phyloP scores from a whole-genome alignment of 2,888 invertebrate genomes.

The Heteromurus nitidus region DNA sequence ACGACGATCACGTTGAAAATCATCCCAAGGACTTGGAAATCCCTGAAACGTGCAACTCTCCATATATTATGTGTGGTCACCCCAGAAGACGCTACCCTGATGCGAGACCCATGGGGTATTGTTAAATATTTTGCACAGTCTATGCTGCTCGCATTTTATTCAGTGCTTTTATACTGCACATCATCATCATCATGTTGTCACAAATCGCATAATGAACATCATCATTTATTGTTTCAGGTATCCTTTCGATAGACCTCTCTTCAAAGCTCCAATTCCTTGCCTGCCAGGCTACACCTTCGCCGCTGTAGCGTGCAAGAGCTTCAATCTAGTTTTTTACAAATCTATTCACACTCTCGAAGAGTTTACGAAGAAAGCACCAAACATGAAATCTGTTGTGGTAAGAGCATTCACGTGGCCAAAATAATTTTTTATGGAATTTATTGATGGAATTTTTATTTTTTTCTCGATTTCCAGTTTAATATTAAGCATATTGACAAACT shows the following conservation, averaged over 20 bases:
- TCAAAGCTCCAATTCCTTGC: constrained; percentile 47
- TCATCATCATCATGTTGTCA: not conserved
- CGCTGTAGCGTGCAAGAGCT: constrained; percentile 38
- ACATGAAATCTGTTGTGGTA: constrained; percentile 57
- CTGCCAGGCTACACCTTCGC: constrained; percentile 30
- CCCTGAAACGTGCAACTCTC: constrained; percentile 43
- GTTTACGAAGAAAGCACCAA: constrained; percentile 44
- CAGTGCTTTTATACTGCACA: constrained; percentile 74
- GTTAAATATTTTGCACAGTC: no score
- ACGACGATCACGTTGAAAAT: constrained; percentile 53
- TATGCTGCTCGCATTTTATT: no score
- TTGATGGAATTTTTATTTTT: constrained; percentile 12
- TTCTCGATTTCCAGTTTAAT: constrained; percentile 30
- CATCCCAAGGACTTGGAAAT: constrained; percentile 19
- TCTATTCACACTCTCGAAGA: constrained; percentile 41
- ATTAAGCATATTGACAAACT: constrained; percentile 56
- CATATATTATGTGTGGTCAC: constrained; percentile 44
- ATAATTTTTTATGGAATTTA: no score
- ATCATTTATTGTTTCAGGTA: no score
- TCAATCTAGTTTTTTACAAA: constrained; percentile 42
- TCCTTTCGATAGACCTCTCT: constrained; percentile 32
- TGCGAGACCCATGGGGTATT: constrained; percentile 73
- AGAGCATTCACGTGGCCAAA: constrained; percentile 2
- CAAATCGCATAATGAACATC: not conserved
- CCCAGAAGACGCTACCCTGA: constrained; percentile 26